Base-by-base conservation (phyloP, 2,888 invertebrate genomes). In the Dasypolia templi region DNA sequence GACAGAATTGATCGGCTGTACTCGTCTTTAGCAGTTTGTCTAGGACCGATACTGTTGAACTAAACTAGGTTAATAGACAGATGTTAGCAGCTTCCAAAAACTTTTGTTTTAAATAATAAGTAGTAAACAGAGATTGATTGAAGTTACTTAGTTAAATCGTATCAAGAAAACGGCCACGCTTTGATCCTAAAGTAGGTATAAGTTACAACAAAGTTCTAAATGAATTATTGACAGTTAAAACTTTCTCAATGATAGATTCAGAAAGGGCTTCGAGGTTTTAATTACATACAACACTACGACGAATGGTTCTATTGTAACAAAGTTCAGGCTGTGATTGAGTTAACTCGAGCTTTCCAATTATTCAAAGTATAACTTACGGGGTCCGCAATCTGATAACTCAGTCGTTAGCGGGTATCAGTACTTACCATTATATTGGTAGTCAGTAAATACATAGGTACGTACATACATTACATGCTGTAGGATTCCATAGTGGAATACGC, bases 291-390 rank as follows among this genome's bases (percentile, higher is more conserved):
- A 78, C 75, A 73, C 74, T 75, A 68, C 73, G 78, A 77, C 63
- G 79, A 84, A 81, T 79, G 56, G 77, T 74, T 69, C 80, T 82
- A 88, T 87, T 83, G 83, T 84, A 81, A 77, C 79, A 78, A 86
- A 86, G 86, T 86, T 86, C 68, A 70, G 65, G 64, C 70, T 66
- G 76, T 82, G 87, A 88, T 88, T 86, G 80, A 84, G 79, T 86
- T 85, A 81, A 84, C 78, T 80, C 75, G 71, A 67, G 75, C 72
- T 76, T 64, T 75, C 63, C 71, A 84, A 83, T 87, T 81, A 85
- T 86, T 84, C 77, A 83, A 81, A 72, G 77, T 86, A 77, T 80
- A 82, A 81, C 55, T 82, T 75, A 76, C 73, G 65, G 59, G 71
- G 64, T 71, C 70, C 65, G 32, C 61, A 83, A 76, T 79, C 65